Percentiles rank a stretch among this genome's conserved stretches.
phyloP scores from a whole-genome alignment of 2,888 invertebrate species.

The Papilio protenor region DNA sequence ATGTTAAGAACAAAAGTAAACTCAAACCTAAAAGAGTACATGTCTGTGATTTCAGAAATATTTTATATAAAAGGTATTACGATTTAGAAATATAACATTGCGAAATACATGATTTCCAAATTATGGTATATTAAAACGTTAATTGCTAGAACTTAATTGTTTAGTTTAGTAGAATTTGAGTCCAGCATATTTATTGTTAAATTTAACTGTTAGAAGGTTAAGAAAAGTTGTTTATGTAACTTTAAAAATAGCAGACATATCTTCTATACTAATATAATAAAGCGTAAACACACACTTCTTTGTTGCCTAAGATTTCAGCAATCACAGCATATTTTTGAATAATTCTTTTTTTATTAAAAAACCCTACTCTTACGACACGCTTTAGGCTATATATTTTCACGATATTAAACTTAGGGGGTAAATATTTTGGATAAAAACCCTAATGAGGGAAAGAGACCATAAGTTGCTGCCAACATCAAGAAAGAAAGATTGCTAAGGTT shows the following conservation, averaged over 20 bases:
- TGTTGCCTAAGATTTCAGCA: no score
- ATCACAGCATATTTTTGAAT: no score
- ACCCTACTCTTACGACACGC: no score
- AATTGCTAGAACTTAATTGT: slow-evolving; percentile 8
- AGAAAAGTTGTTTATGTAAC: neutral
- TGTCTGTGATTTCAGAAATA: neutral
- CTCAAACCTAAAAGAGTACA: slow-evolving; percentile 51
- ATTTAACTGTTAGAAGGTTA: neutral
- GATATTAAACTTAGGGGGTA: no score
- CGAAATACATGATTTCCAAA: neutral
- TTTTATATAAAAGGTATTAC: neutral
- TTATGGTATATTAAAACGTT: slow-evolving; percentile 22
- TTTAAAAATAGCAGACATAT: neutral
- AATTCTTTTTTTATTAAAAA: no score
- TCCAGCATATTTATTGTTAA: neutral
- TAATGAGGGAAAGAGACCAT: no score
- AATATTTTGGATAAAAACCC: no score
- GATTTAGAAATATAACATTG: neutral
- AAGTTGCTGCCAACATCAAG: no score
- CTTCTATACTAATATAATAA: no score
- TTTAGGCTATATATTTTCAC: no score
- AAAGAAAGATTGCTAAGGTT: no score
- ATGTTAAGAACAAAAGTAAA: slow-evolving; percentile 50
- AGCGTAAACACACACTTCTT: no score
- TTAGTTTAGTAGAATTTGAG: neutral